Evolutionary conservation across 2,888 invertebrate genomes (phyloP), one percentile per base, ranked within the genome.

Genomic region (Dascillus cervinus): DNA sequence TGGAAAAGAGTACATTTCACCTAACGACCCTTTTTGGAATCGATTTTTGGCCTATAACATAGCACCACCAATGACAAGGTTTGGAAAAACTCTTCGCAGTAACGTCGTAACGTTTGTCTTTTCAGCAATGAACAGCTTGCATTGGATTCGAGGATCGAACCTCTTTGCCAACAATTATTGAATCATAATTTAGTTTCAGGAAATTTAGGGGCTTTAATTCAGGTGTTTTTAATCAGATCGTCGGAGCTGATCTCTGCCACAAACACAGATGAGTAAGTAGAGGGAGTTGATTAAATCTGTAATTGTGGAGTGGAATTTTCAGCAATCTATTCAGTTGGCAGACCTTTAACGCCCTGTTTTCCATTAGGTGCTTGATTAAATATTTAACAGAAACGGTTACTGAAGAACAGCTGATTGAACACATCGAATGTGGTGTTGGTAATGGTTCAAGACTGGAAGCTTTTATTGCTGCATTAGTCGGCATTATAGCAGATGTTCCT

Each of bases 11-110:
- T 69, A 79, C 19, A 83, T 98, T 47, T 75, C 83, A 3, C 75
- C 81, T 4, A 89, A 90, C 60, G 88, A 92, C 59, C 83, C 85
- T 0, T 95, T 90, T 62, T 98, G 97, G 97, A 90, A 90, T 59
- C 80, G 83, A 45, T 75, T 98, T 43, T 69, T 98, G 19, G 85
- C 94, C 0, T 98, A 92, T 58, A 88, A 91, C 45, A 82, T 94
- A 48, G 75, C 77, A 19, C 79, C 89, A 36, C 91, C 92, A 1
- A 71, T 75, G 22, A 82, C 79, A 50, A 74, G 77, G 78, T 86
- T 67, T 67, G 75, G 68, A n/a, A n/a, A n/a, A n/a, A n/a, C n/a
- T n/a, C n/a, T n/a, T 11, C 4, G 9, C 17, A 15, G 6, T 27
- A 26, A 6, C 21, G 22, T n/a, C n/a, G n/a, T n/a, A n/a, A n/a